These are phyloP conservation scores for Myotis lucifugus DNA, from an alignment of 2,113 vertebrate genomes.

Conservation along the genomic window DNA sequence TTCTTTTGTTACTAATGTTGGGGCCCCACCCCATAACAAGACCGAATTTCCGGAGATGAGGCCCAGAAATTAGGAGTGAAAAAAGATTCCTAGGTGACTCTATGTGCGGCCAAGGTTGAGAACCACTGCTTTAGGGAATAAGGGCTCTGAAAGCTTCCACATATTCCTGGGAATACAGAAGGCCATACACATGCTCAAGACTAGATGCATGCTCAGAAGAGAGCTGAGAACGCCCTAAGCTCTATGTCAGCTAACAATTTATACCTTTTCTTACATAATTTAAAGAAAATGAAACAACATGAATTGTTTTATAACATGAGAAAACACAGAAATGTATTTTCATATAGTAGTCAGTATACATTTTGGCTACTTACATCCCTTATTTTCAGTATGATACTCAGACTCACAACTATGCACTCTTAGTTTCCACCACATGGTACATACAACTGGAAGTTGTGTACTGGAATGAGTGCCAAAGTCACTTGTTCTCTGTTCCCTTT, in stretches of 20 bases:
- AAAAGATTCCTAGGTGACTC: too few relatives aligned
- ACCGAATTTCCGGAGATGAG: too few relatives aligned
- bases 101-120: too few relatives aligned
- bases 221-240: not conserved
- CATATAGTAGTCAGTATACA: not conserved
- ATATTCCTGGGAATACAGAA: not conserved
- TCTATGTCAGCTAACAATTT: not conserved
- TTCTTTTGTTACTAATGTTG: too few relatives aligned
- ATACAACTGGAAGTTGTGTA: not conserved
- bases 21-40: too few relatives aligned
- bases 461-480: not conserved
- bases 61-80: too few relatives aligned
- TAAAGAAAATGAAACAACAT: constrained; percentile 20
- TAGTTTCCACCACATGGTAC: not conserved
- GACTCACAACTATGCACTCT: not conserved
- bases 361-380: not conserved
- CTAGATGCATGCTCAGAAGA: not conserved
- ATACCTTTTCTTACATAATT: not conserved
- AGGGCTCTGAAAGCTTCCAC: not conserved
- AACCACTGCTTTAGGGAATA: not conserved
- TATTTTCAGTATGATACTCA: not conserved
- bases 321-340: constrained; percentile 20
- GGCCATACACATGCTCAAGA: not conserved
- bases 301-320: not conserved
- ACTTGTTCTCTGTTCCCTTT: not conserved